Conservation (phyloP, 2,888 invertebrate genomes). For the Tiliacea citrago region DNA sequence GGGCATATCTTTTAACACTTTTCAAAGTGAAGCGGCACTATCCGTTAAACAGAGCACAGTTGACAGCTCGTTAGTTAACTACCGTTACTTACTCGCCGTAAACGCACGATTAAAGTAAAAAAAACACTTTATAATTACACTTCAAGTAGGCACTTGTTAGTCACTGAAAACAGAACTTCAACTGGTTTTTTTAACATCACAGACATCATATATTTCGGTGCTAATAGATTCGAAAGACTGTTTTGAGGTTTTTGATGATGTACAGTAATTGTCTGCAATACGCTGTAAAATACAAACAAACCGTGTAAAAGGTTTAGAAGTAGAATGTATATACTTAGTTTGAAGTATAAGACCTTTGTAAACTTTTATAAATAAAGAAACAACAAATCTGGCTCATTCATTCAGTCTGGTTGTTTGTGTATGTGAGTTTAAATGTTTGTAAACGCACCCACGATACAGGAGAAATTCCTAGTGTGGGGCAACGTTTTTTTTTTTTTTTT, state of each 20-base stretch:
- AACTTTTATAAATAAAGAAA: neutral
- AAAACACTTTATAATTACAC: slow-evolving; percentile 27
- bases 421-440: too few relatives aligned
- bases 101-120: slow-evolving; percentile 34
- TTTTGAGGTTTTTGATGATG: neutral
- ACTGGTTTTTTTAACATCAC: neutral
- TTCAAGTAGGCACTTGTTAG: slow-evolving; percentile 5
- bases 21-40: slow-evolving; percentile 17
- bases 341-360: neutral
- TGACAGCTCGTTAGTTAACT: slow-evolving; percentile 45
- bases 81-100: slow-evolving; percentile 7
- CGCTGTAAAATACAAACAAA: neutral
- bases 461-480: too few relatives aligned
- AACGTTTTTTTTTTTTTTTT: too few relatives aligned
- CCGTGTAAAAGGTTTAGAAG: neutral
- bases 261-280: neutral
- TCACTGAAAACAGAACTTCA: slow-evolving; percentile 14
- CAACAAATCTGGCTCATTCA: too few relatives aligned
- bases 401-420: too few relatives aligned
- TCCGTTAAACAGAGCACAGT: slow-evolving; percentile 28
- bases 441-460: too few relatives aligned
- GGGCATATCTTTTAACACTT: too few relatives aligned
- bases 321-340: neutral
- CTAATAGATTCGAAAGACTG: neutral
- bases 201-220: neutral